These are phyloP conservation scores for Suricata suricatta DNA, from an alignment of 2,113 vertebrate species.

Conservation along the genomic window DNA sequence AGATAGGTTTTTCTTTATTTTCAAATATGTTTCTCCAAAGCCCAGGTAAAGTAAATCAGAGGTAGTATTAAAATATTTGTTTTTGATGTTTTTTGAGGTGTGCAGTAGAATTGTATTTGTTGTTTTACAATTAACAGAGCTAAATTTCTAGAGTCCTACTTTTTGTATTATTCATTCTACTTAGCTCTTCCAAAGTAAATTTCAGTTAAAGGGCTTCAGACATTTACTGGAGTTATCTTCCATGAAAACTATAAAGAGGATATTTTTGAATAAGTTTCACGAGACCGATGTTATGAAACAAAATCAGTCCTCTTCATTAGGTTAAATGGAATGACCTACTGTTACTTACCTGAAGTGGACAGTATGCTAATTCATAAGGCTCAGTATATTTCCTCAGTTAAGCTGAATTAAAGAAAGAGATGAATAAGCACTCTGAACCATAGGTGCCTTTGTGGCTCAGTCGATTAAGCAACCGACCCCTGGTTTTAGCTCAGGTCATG, in stretches of 20 bases:
- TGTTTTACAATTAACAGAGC: not conserved
- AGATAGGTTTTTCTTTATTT: not conserved
- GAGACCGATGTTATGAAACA: not conserved
- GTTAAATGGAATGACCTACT: not conserved
- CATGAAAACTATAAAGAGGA: slow-evolving; percentile 36
- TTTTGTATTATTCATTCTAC: not conserved
- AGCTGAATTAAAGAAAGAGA: not conserved
- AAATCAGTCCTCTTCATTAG: not conserved
- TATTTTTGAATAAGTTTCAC: not conserved
- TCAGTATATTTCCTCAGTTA: not conserved
- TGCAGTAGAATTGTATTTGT: not conserved
- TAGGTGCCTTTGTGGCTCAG: too few species aligned
- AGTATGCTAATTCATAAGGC: not conserved
- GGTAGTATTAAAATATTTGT: not conserved
- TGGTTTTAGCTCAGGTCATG: too few species aligned
- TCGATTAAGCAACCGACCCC: too few species aligned
- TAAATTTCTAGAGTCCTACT: not conserved
- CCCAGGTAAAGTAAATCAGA: not conserved
- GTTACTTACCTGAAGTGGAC: slow-evolving; percentile 9
- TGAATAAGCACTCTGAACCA: not conserved
- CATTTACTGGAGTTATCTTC: not conserved
- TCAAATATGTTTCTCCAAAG: not conserved
- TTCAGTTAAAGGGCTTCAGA: not conserved
- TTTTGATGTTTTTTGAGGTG: not conserved
- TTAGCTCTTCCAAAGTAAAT: not conserved